Evolutionary conservation across 2,797 vertebrate species (phyloP).

Genomic region (Hoplostethus mediterraneus): DNA sequence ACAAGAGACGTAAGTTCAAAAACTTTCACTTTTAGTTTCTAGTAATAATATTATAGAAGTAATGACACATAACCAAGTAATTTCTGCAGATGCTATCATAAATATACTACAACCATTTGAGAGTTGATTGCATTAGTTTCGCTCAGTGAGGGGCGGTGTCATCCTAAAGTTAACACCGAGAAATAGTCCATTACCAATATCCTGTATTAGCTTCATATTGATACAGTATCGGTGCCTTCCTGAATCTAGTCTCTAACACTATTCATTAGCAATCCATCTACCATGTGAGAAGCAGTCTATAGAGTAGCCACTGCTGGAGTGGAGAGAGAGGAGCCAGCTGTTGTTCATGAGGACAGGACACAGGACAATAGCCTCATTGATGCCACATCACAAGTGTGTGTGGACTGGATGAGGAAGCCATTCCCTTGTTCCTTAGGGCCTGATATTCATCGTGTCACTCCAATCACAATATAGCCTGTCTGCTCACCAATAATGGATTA

Average conservation of each 20-base stretch:
- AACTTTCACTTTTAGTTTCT: no score
- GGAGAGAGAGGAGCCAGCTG: constrained; percentile 43
- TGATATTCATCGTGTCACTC: constrained; percentile 5
- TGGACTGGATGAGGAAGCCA: constrained; percentile 17
- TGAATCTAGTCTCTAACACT: no score
- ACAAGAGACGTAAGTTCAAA: no score
- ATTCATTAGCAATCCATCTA: constrained; percentile 10
- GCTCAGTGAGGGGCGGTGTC: no score
- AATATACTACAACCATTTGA: no score
- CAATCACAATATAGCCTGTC: constrained; percentile 3
- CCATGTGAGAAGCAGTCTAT: constrained; percentile 19
- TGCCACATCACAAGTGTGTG: constrained; percentile 44
- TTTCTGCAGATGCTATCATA: no score
- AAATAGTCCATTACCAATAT: neutral
- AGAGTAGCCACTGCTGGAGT: constrained; percentile 4
- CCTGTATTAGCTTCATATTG: no score
- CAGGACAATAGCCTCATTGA: constrained; percentile 69
- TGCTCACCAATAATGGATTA: constrained; percentile 2
- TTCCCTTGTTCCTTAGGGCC: constrained; percentile 14
- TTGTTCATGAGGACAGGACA: constrained; percentile 55
- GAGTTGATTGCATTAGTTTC: no score
- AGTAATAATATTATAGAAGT: no score
- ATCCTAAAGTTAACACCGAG: neutral
- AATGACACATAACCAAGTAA: no score
- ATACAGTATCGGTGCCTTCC: no score